phyloP scores from a whole-genome alignment of 64 coral and sea anemone genomes.

The Acropora tenuis region DNA sequence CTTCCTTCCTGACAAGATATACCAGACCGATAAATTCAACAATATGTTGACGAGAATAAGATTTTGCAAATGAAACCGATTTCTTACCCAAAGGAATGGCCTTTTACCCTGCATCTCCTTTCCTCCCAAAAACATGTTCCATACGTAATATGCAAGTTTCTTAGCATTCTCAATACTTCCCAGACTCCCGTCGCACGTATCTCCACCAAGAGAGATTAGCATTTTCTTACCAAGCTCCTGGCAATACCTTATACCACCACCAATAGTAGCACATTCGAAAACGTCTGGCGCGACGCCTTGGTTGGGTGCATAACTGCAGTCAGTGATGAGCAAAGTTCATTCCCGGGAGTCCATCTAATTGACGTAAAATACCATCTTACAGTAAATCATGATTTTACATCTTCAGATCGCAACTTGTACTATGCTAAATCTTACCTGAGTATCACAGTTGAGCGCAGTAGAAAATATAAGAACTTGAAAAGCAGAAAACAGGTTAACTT shows the following conservation, averaged over 20 bases:
- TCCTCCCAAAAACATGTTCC: slow-evolving; percentile 77
- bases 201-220: slow-evolving; percentile 69
- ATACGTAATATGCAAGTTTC: slow-evolving; percentile 65
- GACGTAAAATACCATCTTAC: background rate
- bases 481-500: no score
- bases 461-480: no score
- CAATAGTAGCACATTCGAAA: slow-evolving; percentile 71
- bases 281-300: slow-evolving; percentile 35
- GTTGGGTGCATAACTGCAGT: slow-evolving; percentile 72
- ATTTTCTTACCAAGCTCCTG: slow-evolving; percentile 75
- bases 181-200: slow-evolving; percentile 73
- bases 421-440: no score
- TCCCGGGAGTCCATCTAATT: slow-evolving; percentile 45
- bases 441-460: no score
- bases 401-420: no score
- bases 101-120: slow-evolving; percentile 56
- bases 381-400: background rate
- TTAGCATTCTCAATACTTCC: slow-evolving; percentile 52
- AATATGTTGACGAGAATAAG: background rate
- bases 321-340: slow-evolving; percentile 86
- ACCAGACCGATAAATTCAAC: background rate
- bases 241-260: slow-evolving; percentile 70
- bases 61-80: background rate
- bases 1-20: no score
- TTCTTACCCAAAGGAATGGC: slow-evolving; percentile 59